A percentile compares a stretch with the other conserved stretches of the same genome.
These are phyloP conservation scores for Barbus barbus DNA, from an alignment of 2,113 vertebrate species.

Conservation along the genomic window DNA sequence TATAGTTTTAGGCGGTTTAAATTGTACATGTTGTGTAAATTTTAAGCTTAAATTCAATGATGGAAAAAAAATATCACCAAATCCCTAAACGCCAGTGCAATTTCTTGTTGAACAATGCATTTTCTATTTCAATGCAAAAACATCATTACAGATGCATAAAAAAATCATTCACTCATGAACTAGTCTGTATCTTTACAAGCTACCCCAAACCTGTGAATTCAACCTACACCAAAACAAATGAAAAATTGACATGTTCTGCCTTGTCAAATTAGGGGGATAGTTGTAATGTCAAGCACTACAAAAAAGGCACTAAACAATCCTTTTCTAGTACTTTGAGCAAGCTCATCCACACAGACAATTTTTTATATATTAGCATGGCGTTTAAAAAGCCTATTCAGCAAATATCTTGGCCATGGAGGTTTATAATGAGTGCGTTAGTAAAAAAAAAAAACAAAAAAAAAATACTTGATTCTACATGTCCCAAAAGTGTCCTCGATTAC, in stretches of 20 bases:
- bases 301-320: neutral
- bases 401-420: neutral
- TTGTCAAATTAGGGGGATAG: neutral
- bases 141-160: neutral
- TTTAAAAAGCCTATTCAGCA: neutral
- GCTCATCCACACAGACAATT: neutral
- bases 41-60: neutral
- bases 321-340: neutral
- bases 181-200: no score
- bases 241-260: no score
- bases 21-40: neutral
- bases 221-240: no score
- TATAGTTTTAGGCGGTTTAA: neutral
- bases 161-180: neutral
- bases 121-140: neutral
- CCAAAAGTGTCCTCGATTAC: conserved; percentile 23
- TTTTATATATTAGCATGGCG: no score
- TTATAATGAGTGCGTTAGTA: neutral
- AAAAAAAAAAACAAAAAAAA: neutral
- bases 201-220: no score
- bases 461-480: conserved; percentile 22
- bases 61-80: neutral
- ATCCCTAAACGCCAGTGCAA: neutral
- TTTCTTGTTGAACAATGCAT: neutral
- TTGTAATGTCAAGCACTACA: neutral